phyloP scores from a whole-genome alignment of 2,113 vertebrate species.

The Neogobius melanostomus region DNA sequence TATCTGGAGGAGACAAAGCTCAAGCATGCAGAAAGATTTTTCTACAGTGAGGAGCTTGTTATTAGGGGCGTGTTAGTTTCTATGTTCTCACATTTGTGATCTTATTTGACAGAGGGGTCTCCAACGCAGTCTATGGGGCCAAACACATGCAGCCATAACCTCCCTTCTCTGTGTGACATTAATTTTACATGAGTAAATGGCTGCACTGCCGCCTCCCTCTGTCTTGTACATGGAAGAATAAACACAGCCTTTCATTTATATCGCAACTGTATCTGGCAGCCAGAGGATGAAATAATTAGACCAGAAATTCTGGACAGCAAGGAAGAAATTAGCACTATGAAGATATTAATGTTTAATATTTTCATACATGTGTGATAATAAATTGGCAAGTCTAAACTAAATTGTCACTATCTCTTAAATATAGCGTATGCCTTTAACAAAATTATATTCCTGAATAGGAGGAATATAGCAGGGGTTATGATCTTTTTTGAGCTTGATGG shows the following conservation, averaged over 20 bases:
- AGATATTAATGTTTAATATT: constrained; percentile 7
- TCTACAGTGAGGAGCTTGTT: constrained; percentile 42
- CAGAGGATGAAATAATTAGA: constrained; percentile 49
- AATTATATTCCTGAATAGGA: too few relatives aligned
- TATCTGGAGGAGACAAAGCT: constrained; percentile 56
- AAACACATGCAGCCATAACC: constrained; percentile 59
- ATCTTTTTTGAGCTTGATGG: too few relatives aligned
- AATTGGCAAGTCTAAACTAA: too few relatives aligned
- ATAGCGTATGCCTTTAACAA: too few relatives aligned
- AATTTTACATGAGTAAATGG: constrained; percentile 67
- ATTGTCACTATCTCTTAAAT: too few relatives aligned
- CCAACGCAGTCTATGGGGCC: constrained; percentile 51
- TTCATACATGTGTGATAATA: neutral
- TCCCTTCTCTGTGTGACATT: constrained; percentile 60
- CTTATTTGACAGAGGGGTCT: constrained; percentile 57
- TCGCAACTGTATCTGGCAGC: constrained; percentile 29
- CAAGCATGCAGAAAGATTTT: constrained; percentile 37
- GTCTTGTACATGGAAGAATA: constrained; percentile 43
- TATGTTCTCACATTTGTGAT: constrained; percentile 59
- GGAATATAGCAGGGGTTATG: too few relatives aligned
- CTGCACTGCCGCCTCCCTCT: constrained; percentile 37
- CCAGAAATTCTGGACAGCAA: constrained; percentile 31
- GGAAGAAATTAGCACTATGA: constrained; percentile 21
- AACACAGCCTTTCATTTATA: constrained; percentile 46
- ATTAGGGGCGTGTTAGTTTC: constrained; percentile 50